Evolutionary conservation across 2,113 vertebrate genomes (phyloP), one percentile per base, ranked within the genome.

Genomic region (Halcyon senegalensis): DNA sequence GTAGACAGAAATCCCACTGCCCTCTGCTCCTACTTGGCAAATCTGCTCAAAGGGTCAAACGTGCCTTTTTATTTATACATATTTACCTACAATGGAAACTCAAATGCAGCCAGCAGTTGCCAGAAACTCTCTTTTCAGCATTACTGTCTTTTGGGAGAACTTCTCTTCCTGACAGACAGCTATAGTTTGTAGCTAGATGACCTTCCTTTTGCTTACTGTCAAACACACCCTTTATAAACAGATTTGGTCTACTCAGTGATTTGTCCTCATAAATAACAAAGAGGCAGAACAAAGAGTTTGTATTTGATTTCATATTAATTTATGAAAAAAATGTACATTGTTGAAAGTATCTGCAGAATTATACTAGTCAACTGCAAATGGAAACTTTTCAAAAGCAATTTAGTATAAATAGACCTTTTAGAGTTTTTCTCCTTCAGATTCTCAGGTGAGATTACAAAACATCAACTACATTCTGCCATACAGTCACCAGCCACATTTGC

Each of bases 261-360:
- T 67, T 59, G 27, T 30, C 51, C 51, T 60, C 25, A 35, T 41
- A 48, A 84, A 9, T 21, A 86, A 53, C 15, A 78, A 60, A 62
- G 1, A 1, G 3, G 9, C 18, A 70, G 25, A 41, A 69, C 5
- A 59, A 75, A 67, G 20, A 50, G 20, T 1, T 8, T 33, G 4
- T 20, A 2, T 62, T 64, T 50, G 37, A 35, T 60, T 91, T 72
- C 0, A 21, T 24, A 14, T 11, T 11, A 1, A 30, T 60, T 76
- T 44, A 76, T 39, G 20, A 77, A 89, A 84, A 73, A 60, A 60
- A 4, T 37, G 11, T 18, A 24, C 16, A 44, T 7, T 7, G 2
- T 27, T 19, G 23, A 89, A 41, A 13, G 68, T 21, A 64, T 20
- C 28, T 72, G 31, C 39, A 81, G 25, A 80, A 84, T 50, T 73